Base-by-base conservation (phyloP, 2,888 invertebrate genomes). In the Petrophora chlorosata region DNA sequence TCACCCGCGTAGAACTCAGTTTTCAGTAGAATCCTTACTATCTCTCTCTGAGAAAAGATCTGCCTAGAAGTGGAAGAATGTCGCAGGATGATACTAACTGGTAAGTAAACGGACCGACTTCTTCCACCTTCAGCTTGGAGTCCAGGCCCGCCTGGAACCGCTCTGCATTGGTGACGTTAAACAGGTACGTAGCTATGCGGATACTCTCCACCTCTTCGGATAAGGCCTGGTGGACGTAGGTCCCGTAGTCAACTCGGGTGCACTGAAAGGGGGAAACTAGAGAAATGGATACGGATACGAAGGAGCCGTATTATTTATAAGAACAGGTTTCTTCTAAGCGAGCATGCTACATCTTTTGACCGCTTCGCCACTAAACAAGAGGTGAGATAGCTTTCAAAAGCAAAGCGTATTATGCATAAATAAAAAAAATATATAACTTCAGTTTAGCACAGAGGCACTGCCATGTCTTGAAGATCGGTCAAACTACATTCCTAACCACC, bases 21-120 rank as follows among this genome's bases (percentile, higher is more conserved):
- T n/a, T n/a, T n/a, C n/a, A n/a, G n/a, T n/a, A n/a, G n/a, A n/a
- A n/a, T n/a, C n/a, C n/a, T n/a, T n/a, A n/a, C n/a, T n/a, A n/a
- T n/a, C n/a, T n/a, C n/a, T 3, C n/a, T 9, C 5, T n/a, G 13
- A 13, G 3, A 2, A 10, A 28, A 1, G 12, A 5, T 25, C 10
- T 3, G 8, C 9, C 2, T 25, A 25, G 5, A 5, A 28, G 3
- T 3, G 8, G 7, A 3, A 23, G n/a, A 1, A n/a, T 23, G 1
- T 23, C 5, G 5, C 3, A 23, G 7, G 1, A 3, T 0, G 10
- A 9, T 9, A 72, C 92, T 91, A 80, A 96, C 96, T 93, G 93
- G 82, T 96, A 97, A 12, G 94, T 93, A 68, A 95, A 96, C 0
- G 97, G 97, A 0, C 97, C 97, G 12, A 95, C 76, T 85, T 97